Evolutionary conservation across 2,797 vertebrate species (phyloP), one percentile per base, ranked within the genome.

Genomic region (Dallia pectoralis): DNA sequence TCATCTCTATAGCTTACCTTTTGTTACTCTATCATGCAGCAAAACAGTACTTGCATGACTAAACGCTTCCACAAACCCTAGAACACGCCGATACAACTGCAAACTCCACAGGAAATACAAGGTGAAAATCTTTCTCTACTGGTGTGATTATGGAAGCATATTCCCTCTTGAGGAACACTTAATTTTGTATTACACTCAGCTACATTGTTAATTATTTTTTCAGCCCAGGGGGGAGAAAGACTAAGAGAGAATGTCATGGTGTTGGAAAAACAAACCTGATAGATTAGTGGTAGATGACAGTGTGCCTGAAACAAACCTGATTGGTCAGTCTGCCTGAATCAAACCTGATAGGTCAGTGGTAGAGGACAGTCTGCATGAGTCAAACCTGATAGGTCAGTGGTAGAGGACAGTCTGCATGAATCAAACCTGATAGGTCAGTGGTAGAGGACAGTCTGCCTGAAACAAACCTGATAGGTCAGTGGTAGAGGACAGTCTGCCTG

Each of bases 111-210:
- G 53, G 22, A 56, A 25, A 56, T 12, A 56, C 22, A 25, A 44
- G 40, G 40, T 44, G 2, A 44, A 18, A 27, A 1, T 11, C 62
- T 15, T 22, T 48, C 66, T 40, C n/a, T 67, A 40, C 40, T 27
- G 15, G 66, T 22, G 16, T 73, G 30, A 59, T 70, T 73, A 61
- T 77, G 75, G 11, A 14, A 81, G 63, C 18, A 47, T 74, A 18
- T 70, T 74, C 73, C 62, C 47, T 9, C 16, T 63, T 77, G 70
- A 32, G 19, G 40, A 61, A 11, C 27, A 11, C 12, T 63, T 8
- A 63, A 2, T 68, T 75, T 82, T 84, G 22, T 75, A 22, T 84
- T 73, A 81, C 62, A 36, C 47, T 64, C 49, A 19, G 4, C 70
- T 18, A 44, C 64, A 2, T 4, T 68, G 30, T 77, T 79, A 72